Evolutionary conservation across 1,140 invertebrate genomes (phyloP), one percentile per base, ranked within the genome.

Genomic region (Cardiocondyla obscurior): DNA sequence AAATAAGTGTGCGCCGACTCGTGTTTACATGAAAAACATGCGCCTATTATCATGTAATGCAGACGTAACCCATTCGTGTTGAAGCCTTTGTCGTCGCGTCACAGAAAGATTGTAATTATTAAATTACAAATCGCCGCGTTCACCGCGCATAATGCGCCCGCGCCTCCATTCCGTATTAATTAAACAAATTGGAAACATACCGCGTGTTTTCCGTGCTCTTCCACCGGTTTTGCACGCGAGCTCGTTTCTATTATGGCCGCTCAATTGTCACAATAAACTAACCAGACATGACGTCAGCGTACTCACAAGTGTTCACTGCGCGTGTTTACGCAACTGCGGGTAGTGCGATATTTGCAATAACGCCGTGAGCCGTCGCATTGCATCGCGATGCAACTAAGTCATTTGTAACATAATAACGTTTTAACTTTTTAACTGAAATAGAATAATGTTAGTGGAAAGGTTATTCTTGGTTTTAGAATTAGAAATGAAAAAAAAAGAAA

Each of bases 261-360:
- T 67, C 62, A 79, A 79, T 79, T 79, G 74, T 79, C 62, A 79
- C 49, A 81, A 81, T 70, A 73, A 70, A 77, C 62, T 58, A 72
- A 57, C 58, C 70, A 70, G 46, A 76, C 62, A 8, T 16, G 55
- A 14, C 16, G 42, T 70, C 44, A 79, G 6, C 22, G 22, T 14
- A 69, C 30, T 46, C 53, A 33, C 84, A 84, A 79, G 73, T 84
- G 73, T 79, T 70, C 49, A 36, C 12, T 25, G 22, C 58, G 33
- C 39, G 55, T 85, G 72, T 87, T 87, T 79, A 70, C 30, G 36
- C 72, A 86, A 87, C 58, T 81, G 74, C 49, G 58, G 46, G 49
- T 28, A 16, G 12, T 33, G 39, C 60, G 44, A 65, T 64, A 42
- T 42, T 58, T 55, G 30, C 39, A 55, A 67, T 55, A 76, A 87